Conservation (phyloP, 2,113 vertebrate species). For the Calyptommatus sinebrachiatus region DNA sequence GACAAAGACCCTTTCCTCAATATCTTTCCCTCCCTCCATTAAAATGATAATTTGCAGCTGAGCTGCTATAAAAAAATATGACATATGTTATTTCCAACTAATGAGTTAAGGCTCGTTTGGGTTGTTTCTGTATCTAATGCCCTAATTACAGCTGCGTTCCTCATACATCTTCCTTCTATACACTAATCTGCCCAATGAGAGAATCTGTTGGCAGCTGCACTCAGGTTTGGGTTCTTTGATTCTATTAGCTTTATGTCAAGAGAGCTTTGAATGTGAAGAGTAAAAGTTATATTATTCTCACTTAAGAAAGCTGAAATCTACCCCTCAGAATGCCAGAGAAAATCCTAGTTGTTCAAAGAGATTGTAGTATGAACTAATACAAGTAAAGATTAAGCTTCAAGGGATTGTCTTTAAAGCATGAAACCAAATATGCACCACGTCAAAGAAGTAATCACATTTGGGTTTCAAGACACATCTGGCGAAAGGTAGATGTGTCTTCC, state of each 20-base stretch:
- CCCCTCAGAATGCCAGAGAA: constrained; percentile 31
- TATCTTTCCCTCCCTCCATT: constrained; percentile 7
- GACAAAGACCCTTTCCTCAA: neutral
- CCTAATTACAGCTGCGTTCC: constrained; percentile 34
- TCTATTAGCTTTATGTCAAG: constrained; percentile 34
- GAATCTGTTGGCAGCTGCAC: constrained; percentile 51
- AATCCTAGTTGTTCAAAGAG: constrained; percentile 46
- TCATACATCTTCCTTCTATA: constrained; percentile 47
- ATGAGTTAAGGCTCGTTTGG: constrained; percentile 23
- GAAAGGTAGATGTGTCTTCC: constrained; percentile 31
- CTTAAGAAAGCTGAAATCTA: constrained; percentile 45
- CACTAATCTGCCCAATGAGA: constrained; percentile 51
- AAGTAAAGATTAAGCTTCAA: constrained; percentile 38
- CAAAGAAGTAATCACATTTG: constrained; percentile 45
- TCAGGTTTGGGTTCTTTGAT: constrained; percentile 26
- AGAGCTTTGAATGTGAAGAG: constrained; percentile 19
- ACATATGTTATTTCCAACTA: constrained; percentile 18
- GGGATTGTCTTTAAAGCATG: constrained; percentile 39
- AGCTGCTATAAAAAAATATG: constrained; percentile 27
- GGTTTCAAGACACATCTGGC: constrained; percentile 48
- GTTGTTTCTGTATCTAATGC: constrained; percentile 34
- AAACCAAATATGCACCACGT: constrained; percentile 38
- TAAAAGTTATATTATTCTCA: constrained; percentile 43
- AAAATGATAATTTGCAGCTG: constrained; percentile 24
- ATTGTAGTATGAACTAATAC: constrained; percentile 26